Evolutionary conservation across 2,113 vertebrate species (phyloP), one percentile per base, ranked within the genome.

Genomic region (Cyprinus carpio): DNA sequence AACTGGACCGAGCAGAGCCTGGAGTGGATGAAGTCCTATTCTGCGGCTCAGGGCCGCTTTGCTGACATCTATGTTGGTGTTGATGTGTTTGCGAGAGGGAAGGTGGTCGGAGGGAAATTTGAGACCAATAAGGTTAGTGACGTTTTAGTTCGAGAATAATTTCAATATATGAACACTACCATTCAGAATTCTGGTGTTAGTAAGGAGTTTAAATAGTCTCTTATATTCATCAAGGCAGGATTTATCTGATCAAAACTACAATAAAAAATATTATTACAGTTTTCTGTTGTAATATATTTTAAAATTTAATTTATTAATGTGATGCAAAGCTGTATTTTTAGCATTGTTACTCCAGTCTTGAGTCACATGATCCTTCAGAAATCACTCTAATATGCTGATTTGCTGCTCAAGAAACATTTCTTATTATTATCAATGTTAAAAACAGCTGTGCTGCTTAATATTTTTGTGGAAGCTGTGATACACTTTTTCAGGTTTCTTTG

Each of bases 31-130:
- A 86, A 13, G 0, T n/a, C 9, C 1, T 89, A 90, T 88, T 91
- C 92, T 0, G 93, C 85, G 0, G 78, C 79, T 0, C 94, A 96
- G n/a, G 90, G 74, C 0, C 96, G 97, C 16, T 90, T 75, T 62
- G 89, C 90, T 0, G 96, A 99, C 0, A 6, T 99, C 84, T 99
- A 97, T 0, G 89, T 99, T 0, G 98, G 98, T 0, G 84, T 99
- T 3, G 98, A 99, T 0, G 95, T 99, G 81, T 99, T 99, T n/a
- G 98, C 92, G 16, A 94, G 98, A 0, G 96, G 98, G 25, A 90
- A 93, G 0, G 97, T 99, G 81, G 91, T 99, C 0, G 94, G 97
- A 23, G 96, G 97, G 23, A 95, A 92, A 87, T 96, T 97, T 0
- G 92, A 98, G 78, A 97, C 97, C 0, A 80, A 95, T 86, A 97